Evolutionary conservation across 2,797 vertebrate genomes (phyloP), one percentile per base, ranked within the genome.

Genomic region (Astyanax mexicanus): DNA sequence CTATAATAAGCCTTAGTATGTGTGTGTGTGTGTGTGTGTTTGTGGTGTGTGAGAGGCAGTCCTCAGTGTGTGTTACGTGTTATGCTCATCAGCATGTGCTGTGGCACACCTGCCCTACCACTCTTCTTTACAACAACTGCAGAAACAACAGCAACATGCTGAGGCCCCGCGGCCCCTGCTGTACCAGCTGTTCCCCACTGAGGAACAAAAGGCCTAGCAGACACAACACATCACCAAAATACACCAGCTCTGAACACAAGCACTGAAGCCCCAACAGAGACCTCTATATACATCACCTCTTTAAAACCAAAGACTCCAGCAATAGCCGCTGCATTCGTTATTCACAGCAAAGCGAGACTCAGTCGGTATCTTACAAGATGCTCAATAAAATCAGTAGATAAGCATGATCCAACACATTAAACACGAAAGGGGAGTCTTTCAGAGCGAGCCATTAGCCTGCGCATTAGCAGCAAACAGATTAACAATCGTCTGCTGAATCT

Each of bases 141-240:
- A 47, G 54, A 44, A 72, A 75, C 75, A 75, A 66, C 80, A 74
- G 80, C 60, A 49, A 37, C 72, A 70, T 7, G 35, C 52, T 17
- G 27, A 68, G 71, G 32, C 60, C 66, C 54, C 25, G 38, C 60
- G 45, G 72, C 74, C 57, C 60, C 61, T 52, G 25, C 70, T 55
- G 27, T 61, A 81, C 74, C 82, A 85, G 77, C 83, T 86, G 85
- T 65, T 85, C 19, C 69, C 74, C 62, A 62, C 74, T 44, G 57
- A 81, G 54, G 65, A 80, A 85, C 72, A 57, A 81, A 81, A 81
- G 73, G 71, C 37, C 25, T 65, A 75, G 58, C 66, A 79, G 67
- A 70, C 57, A 47, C 49, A 67, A 76, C 66, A 79, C 29, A 47
- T 49, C 25, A 67, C 64, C 27, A 61, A 66, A 72, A 62, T 77